phyloP scores from a whole-genome alignment of 2,797 vertebrate genomes.

The Crocodylus rhombifer region DNA sequence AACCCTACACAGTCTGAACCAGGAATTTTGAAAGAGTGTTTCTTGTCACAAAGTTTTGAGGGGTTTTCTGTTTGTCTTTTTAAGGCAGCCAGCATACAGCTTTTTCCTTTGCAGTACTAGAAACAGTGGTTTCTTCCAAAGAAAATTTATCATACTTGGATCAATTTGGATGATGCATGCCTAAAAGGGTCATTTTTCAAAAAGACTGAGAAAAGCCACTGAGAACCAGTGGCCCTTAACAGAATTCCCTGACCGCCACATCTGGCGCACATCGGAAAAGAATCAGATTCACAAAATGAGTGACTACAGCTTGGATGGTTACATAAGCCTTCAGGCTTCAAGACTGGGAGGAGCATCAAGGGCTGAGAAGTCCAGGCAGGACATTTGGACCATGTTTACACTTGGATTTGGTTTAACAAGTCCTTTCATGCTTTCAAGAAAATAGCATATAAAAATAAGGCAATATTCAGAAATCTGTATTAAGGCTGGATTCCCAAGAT shows the following conservation, averaged over 20 bases:
- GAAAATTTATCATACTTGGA: background rate
- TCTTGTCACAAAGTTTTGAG: background rate
- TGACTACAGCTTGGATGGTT: background rate
- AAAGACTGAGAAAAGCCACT: background rate
- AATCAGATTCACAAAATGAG: background rate
- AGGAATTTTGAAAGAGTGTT: slow-evolving; percentile 1
- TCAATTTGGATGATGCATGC: background rate
- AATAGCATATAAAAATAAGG: slow-evolving; percentile 22
- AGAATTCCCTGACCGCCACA: background rate
- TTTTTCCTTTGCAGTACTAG: background rate
- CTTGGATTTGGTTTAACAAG: background rate
- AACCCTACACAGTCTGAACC: background rate
- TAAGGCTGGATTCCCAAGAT: background rate
- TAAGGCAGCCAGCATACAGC: background rate
- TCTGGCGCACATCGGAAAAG: background rate
- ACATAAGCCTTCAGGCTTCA: no score
- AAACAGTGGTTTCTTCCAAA: background rate
- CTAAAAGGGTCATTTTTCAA: background rate
- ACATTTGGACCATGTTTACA: background rate
- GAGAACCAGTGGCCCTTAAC: background rate
- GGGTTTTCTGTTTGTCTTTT: background rate
- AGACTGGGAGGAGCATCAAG: background rate
- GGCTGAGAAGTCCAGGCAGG: slow-evolving; percentile 29
- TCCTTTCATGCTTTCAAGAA: slow-evolving; percentile 39
- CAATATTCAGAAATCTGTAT: slow-evolving; percentile 19